A percentile compares a stretch with the other conserved stretches of the same genome.
Conservation (phyloP, 2,888 invertebrate genomes). For the Deroplatys truncata region DNA sequence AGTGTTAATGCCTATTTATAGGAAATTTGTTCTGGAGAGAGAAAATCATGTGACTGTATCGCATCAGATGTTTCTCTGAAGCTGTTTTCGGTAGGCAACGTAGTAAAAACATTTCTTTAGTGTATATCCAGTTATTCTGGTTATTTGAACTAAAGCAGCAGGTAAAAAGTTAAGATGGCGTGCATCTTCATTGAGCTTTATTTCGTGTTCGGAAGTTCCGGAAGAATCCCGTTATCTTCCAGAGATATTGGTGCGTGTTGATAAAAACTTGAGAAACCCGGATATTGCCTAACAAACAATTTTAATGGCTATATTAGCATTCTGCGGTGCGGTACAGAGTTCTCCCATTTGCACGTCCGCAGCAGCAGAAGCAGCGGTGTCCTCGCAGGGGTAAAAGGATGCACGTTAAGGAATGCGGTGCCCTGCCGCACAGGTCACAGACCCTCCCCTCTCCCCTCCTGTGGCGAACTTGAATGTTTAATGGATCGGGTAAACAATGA, state of each 20-base stretch:
- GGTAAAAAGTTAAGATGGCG: no score
- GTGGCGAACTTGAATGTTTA: background rate
- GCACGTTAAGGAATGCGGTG: background rate
- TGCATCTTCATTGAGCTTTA: no score
- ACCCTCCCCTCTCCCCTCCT: background rate
- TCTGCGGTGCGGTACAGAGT: background rate
- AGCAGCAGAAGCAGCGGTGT: background rate
- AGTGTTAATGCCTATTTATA: no score
- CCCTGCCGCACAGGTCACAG: background rate
- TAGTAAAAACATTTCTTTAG: no score
- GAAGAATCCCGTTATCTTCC: background rate
- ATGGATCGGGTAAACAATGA: background rate
- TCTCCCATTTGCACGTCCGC: background rate
- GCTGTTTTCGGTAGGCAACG: no score
- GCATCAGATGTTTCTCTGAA: no score
- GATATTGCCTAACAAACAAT: background rate
- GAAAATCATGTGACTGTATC: no score
- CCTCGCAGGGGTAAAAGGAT: background rate
- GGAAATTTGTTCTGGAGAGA: no score
- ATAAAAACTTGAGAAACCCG: background rate
- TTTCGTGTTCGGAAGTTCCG: no score
- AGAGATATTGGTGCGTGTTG: background rate
- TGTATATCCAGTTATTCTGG: no score
- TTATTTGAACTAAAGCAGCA: no score
- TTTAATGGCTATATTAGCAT: background rate